phyloP scores from a whole-genome alignment of 1,140 invertebrate genomes.

The Drosophila kohkoa region DNA sequence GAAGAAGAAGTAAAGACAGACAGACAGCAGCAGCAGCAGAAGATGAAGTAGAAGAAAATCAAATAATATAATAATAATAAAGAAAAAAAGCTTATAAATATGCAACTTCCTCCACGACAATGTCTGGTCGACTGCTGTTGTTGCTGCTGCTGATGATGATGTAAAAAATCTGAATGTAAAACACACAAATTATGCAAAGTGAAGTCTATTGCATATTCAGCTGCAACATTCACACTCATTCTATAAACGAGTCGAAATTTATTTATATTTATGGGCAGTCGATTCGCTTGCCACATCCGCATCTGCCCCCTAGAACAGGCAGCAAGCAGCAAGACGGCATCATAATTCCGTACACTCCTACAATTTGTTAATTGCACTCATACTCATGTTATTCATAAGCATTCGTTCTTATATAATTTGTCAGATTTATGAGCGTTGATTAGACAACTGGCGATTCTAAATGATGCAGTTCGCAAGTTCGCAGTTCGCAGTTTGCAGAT shows the following conservation, averaged over 20 bases:
- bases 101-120: slow-evolving; percentile 77
- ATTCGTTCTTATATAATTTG: slow-evolving; percentile 59
- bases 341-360: slow-evolving; percentile 75
- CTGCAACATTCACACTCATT: slow-evolving; percentile 15
- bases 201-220: slow-evolving; percentile 59
- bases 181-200: slow-evolving; percentile 75
- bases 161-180: slow-evolving; percentile 71
- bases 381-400: slow-evolving; percentile 36
- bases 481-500: slow-evolving; percentile 17
- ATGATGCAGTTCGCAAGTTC: slow-evolving; percentile 13
- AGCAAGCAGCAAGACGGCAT: slow-evolving; percentile 1
- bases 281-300: slow-evolving; percentile 68
- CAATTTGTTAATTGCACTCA: slow-evolving; percentile 38
- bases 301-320: slow-evolving; percentile 56
- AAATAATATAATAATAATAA: slow-evolving; percentile 28
- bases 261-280: slow-evolving; percentile 28
- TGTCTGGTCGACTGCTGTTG: slow-evolving; percentile 21
- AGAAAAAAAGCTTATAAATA: slow-evolving; percentile 69
- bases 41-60: not conserved
- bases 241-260: slow-evolving; percentile 16
- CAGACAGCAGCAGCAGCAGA: not conserved
- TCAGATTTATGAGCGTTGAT: slow-evolving; percentile 76
- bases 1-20: no score
- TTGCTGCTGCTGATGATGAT: slow-evolving; percentile 58
- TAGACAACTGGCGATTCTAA: slow-evolving; percentile 59